Conservation (phyloP, 37 sponge, comb jelly and placozoan genomes). For the Theonella swinhoei region DNA sequence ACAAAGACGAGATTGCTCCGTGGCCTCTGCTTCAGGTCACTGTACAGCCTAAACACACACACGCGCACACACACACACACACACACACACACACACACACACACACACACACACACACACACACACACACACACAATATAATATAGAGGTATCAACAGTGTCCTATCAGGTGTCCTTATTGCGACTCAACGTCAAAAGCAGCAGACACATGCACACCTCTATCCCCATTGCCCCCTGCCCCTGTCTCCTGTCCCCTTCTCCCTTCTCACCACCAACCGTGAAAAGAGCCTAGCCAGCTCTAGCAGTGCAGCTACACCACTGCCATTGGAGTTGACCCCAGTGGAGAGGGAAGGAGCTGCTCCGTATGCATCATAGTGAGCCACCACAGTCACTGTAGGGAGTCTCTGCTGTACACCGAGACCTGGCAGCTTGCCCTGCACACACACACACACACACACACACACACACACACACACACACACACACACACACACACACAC, state of each 20-base stretch:
- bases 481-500: neutral
- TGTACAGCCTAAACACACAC: slow-evolving; percentile 54
- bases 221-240: no score
- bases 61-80: neutral
- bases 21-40: slow-evolving; percentile 45
- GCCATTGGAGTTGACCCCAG: slow-evolving; percentile 81
- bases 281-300: slow-evolving; percentile 87
- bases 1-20: slow-evolving; percentile 84
- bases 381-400: slow-evolving; percentile 86
- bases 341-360: slow-evolving; percentile 72
- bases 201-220: no score
- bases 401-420: slow-evolving; percentile 50
- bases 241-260: neutral
- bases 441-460: neutral
- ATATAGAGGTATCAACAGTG: neutral
- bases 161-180: neutral
- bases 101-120: neutral
- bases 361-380: slow-evolving; percentile 92
- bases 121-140: neutral
- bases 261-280: slow-evolving; percentile 56
- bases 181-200: no score
- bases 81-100: neutral
- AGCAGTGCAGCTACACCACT: slow-evolving; percentile 88
- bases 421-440: slow-evolving; percentile 77
- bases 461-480: neutral